Percentiles rank a stretch among this genome's conserved stretches.
Conservation (phyloP, 2,888 invertebrate genomes). For the Melangyna quadrimaculata region DNA sequence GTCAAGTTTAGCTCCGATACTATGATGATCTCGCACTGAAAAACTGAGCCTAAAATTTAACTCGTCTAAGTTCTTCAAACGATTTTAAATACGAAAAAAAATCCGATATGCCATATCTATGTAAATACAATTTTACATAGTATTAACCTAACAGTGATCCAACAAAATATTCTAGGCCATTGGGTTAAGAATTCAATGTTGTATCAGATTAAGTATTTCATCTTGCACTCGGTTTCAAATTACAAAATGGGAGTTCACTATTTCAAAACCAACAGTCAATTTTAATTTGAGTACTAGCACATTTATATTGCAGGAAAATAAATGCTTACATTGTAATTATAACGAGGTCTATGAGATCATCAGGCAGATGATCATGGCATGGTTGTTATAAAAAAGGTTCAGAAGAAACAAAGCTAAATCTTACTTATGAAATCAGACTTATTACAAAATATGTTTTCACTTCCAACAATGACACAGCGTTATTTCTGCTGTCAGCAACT, state of each 20-base stretch:
- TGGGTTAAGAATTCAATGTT: too few species aligned
- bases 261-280: constrained; percentile 24
- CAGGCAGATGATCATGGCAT: constrained; percentile 11
- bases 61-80: too few species aligned
- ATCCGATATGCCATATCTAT: too few species aligned
- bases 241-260: not conserved
- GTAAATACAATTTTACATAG: too few species aligned
- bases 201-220: too few species aligned
- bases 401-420: not conserved
- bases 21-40: too few species aligned
- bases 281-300: constrained; percentile 34
- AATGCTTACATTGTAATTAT: constrained; percentile 38
- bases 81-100: too few species aligned
- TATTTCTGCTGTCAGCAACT: not conserved
- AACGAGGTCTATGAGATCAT: constrained; percentile 32
- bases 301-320: constrained; percentile 14
- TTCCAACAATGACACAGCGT: not conserved
- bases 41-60: too few species aligned
- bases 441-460: not conserved
- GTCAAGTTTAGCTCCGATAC: too few species aligned
- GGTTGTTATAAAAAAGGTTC: constrained; percentile 8
- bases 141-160: too few species aligned
- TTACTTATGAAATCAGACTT: not conserved
- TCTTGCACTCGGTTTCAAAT: too few species aligned
- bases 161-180: too few species aligned